Evolutionary conservation across 2,888 invertebrate species (phyloP).

Genomic region (Drosophila limbata): DNA sequence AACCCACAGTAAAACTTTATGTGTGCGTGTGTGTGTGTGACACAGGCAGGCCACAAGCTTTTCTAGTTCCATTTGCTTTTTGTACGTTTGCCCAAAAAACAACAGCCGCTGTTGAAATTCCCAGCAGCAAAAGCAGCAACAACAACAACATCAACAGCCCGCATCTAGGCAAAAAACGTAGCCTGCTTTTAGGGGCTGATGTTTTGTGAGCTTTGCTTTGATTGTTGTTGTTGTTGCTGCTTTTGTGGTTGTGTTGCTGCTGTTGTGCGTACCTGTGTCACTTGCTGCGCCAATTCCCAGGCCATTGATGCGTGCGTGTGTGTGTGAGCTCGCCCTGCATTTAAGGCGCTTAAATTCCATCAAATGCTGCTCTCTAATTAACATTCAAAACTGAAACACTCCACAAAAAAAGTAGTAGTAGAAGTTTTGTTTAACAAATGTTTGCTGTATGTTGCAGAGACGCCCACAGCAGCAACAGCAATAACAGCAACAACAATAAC

Average conservation of each 20-base stretch:
- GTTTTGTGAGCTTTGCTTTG: conserved; percentile 56
- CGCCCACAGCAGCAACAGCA: conserved; percentile 44
- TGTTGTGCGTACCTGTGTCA: conserved; percentile 73
- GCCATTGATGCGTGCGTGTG: conserved; percentile 20
- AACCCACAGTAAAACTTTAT: conserved; percentile 21
- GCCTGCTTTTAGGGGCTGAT: conserved; percentile 64
- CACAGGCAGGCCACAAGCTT: conserved; percentile 30
- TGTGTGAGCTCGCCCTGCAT: conserved; percentile 45
- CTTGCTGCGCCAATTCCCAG: conserved; percentile 69
- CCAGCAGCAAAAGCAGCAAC: conserved; percentile 49
- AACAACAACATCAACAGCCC: conserved; percentile 45
- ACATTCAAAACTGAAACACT: conserved; percentile 62
- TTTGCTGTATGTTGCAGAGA: conserved; percentile 50
- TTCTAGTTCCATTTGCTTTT: conserved; percentile 29
- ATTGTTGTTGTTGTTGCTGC: conserved; percentile 50
- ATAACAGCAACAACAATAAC: conserved; percentile 15
- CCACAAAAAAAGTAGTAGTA: conserved; percentile 17
- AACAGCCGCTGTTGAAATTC: conserved; percentile 61
- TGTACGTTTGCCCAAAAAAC: conserved; percentile 38
- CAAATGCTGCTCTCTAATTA: conserved; percentile 57
- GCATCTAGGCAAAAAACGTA: conserved; percentile 58
- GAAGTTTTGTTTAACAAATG: conserved; percentile 56
- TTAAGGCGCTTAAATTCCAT: conserved; percentile 71
- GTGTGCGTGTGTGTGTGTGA: conserved; percentile 10
- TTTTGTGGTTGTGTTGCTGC: conserved; percentile 39